A percentile compares a stretch with the other conserved stretches of the same genome.
These are phyloP conservation scores for Ambastaia sidthimunki DNA, from an alignment of 2,797 vertebrate species.

Conservation along the genomic window DNA sequence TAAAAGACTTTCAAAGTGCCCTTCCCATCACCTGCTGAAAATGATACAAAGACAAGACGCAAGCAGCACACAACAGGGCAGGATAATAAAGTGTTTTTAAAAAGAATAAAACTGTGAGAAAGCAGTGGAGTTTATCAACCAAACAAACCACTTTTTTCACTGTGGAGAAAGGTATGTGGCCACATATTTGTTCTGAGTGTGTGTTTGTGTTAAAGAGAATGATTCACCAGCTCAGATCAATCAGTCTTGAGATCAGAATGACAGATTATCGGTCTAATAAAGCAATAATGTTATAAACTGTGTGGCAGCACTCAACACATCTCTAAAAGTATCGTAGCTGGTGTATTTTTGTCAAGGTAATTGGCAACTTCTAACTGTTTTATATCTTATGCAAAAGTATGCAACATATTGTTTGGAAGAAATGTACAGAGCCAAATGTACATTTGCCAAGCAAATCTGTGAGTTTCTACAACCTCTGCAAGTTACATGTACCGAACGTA, in stretches of 20 bases:
- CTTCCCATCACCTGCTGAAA: background rate
- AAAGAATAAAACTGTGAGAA: background rate
- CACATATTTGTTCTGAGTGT: background rate
- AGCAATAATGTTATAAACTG: constrained; percentile 39
- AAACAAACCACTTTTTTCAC: constrained; percentile 33
- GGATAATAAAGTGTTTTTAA: background rate
- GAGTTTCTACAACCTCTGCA: background rate
- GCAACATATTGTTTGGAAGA: background rate
- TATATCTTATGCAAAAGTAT: background rate
- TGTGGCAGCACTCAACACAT: background rate
- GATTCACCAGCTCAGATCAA: constrained; percentile 57
- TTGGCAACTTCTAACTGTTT: background rate
- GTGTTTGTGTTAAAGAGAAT: constrained; percentile 19
- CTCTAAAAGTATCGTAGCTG: background rate
- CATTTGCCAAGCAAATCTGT: background rate
- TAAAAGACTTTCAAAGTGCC: background rate
- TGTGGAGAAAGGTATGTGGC: background rate
- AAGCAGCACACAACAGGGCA: background rate
- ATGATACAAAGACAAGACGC: background rate
- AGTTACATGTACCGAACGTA: background rate
- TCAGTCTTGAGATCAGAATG: constrained; percentile 54
- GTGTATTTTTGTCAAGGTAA: background rate
- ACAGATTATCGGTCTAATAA: constrained; percentile 41
- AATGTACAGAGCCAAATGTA: background rate
- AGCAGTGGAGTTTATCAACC: background rate